Base-by-base conservation (phyloP, 2,888 invertebrate genomes). In the Agrotis puta region DNA sequence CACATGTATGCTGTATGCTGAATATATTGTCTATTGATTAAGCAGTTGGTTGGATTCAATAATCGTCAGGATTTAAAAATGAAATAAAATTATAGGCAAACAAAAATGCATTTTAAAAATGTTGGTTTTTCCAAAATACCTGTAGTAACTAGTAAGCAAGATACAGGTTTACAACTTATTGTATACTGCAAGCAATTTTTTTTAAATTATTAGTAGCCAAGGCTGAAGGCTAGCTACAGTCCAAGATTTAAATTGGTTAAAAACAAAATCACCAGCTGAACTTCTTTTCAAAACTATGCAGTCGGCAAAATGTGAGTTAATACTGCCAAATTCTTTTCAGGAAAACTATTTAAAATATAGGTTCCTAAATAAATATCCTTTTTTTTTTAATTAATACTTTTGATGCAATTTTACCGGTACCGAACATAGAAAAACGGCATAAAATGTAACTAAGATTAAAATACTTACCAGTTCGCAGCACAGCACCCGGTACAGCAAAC, bases 391-490 rank as follows among this genome's bases (percentile, higher is more conserved):
- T 39, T 4, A 11, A 39, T 33, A 39, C 39, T 39, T 39, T 39
- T 4, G 11, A 1, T 39, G 3, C 3, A 20, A 20, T 13, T 27
- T 47, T 48, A 33, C 22, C 43, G 18, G 22, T 24, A 50, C 9
- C 4, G 18, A 47, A 24, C 5, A 7, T 9, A 33, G 33, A 18
- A 14, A 48, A 27, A 51, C 7, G 11, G 18, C 18, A 22, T 43
- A 22, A 43, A 20, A 57, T n/a, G 51, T 58, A 47, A 62, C n/a
- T 71, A 22, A 22, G 4, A 43, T 18, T 18, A 14, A 20, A 24
- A 47, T 43, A 83, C 84, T 77, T 69, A 83, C 82, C 81, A 61
- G 18, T 39, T 27, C 7, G 13, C n/a, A 14, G 47, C 16, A 11
- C 39, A 14, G 47, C 39, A 24, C 45, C 27, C 14, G 13, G 47